Evolutionary conservation across 2,888 invertebrate genomes (phyloP), one percentile per base, ranked within the genome.

Genomic region (Mayetiola destructor): DNA sequence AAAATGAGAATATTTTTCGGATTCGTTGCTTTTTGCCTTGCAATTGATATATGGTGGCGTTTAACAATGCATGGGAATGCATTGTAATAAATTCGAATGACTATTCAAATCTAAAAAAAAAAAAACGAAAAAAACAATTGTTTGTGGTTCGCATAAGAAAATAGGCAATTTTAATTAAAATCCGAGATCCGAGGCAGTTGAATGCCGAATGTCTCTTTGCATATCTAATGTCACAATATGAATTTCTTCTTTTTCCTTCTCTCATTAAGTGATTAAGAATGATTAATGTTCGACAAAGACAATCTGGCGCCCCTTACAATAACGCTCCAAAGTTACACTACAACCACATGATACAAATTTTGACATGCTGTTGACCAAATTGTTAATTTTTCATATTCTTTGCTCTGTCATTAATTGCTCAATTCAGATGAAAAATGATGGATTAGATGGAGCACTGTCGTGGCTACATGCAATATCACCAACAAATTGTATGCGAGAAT

Each of bases 241-340:
- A n/a, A 23, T 27, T 12, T 52, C 9, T 16, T 32, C 20, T 53
- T 53, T 53, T 10, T 42, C 20, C 27, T 27, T 2, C 21, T 48
- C 48, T 27, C 48, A 27, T 48, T 48, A 48, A 48, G 27, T 53
- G 29, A 53, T 53, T 53, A 53, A 53, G 53, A 32, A 53, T 53
- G 53, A 53, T 53, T 53, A 53, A 53, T 53, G 53, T 32, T 14
- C 30, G 29, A 18, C 18, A 48, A 32, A 53, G 53, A 32, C 53
- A 53, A 53, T 53, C 53, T 53, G 53, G 53, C 53, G 53, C 53
- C 53, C n/a, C n/a, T n/a, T n/a, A n/a, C n/a, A n/a, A n/a, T n/a
- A 30, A 32, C 53, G 30, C 53, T 48, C 48, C n/a, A n/a, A 6
- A n/a, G 16, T 48, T 21, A 23, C 27, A 16, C 14, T 4, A 32